phyloP scores from a whole-genome alignment of 2,888 invertebrate species.

The Cheilosia variabilis region DNA sequence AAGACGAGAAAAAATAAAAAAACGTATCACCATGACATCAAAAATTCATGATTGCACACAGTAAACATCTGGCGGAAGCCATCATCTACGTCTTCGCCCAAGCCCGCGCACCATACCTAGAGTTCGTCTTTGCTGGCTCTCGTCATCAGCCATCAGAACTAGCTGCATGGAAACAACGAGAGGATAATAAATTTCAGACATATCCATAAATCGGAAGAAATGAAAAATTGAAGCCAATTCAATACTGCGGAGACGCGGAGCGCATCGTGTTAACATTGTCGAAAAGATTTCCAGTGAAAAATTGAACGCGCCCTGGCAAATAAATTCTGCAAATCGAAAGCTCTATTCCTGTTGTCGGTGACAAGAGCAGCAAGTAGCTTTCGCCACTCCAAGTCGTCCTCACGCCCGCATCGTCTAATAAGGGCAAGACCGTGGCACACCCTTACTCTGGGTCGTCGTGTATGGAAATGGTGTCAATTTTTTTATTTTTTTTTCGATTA shows the following conservation, averaged over 20 bases:
- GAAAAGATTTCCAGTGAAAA: constrained; percentile 41
- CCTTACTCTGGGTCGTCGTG: background rate
- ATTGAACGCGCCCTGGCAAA: constrained; percentile 19
- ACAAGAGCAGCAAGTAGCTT: background rate
- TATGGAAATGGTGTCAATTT: constrained; percentile 26
- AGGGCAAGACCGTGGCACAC: background rate
- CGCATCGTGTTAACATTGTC: constrained; percentile 43
- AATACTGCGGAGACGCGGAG: constrained; percentile 11
- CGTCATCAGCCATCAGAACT: constrained; percentile 4
- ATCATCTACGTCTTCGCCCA: constrained; percentile 11
- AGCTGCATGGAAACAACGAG: background rate
- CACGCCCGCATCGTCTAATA: background rate
- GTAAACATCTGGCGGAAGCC: constrained; percentile 44
- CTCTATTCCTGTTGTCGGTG: background rate
- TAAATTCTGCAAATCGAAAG: background rate
- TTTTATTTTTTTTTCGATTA: background rate
- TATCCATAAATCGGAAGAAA: constrained; percentile 60
- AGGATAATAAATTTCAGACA: constrained; percentile 61
- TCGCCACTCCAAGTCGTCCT: background rate
- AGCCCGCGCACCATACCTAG: background rate
- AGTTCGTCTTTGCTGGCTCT: background rate
- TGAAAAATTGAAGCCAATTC: constrained; percentile 54
- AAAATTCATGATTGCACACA: constrained; percentile 56
- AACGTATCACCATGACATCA: constrained; percentile 44
- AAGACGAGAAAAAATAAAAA: constrained; percentile 19